Evolutionary conservation across 2,797 vertebrate genomes (phyloP), one percentile per base, ranked within the genome.

Genomic region (Falco biarmicus): DNA sequence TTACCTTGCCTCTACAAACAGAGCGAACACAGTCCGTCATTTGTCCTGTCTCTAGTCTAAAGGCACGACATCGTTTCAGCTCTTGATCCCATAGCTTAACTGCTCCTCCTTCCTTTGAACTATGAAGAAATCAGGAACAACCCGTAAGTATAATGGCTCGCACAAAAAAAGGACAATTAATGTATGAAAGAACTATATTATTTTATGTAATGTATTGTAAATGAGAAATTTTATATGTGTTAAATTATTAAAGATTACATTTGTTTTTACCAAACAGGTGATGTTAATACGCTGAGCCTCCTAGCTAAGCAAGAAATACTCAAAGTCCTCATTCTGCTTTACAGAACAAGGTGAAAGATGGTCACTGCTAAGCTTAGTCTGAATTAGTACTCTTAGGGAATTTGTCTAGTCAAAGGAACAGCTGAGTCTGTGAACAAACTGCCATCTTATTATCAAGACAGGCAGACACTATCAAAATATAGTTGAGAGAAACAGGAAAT

Each of bases 11-110:
- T 97, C 99, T 98, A 97, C 99, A 99, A 41, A 99, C 99, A 31
- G 99, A 99, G 50, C 99, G 99, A 54, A 99, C 99, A 15, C 99
- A 99, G 96, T 99, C 99, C 3, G 99, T 99, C 88, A 98, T 95
- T 89, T 99, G 99, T 81, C 99, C 99, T 0, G 99, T 99, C 98
- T 99, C 99, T 26, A 99, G 97, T 68, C 99, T 97, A 97, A 99
- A 99, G 77, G 99, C 99, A 89, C 99, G 98, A 94, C 99, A 99
- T n/a, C 99, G 98, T 93, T 99, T 99, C 96, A 99, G 97, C 94
- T 99, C 99, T 98, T 99, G 99, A 90, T 99, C 99, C 99, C 99
- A 99, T 6, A 99, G 98, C 89, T 99, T 99, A 31, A 99, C 98
- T 34, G 99, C 99, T 13, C 99, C 99, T 57, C 99, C 99, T 95